Conservation (phyloP, 1,140 invertebrate species). For the Sesamia nonagrioides region DNA sequence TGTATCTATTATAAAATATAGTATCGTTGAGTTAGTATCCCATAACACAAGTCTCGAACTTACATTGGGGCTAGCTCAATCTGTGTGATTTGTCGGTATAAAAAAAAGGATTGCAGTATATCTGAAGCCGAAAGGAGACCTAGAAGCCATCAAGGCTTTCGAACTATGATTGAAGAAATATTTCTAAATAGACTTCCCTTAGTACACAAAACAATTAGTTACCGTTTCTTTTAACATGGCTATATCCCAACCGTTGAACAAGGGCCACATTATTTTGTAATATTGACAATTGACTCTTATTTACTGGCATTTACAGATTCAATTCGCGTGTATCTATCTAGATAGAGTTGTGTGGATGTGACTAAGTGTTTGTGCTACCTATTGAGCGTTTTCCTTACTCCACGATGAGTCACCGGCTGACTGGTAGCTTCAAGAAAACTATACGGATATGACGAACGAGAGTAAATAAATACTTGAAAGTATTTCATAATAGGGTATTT, state of each 20-base stretch:
- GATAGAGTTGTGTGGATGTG: conserved; percentile 15
- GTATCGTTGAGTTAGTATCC: too few relatives aligned
- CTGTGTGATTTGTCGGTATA: too few relatives aligned
- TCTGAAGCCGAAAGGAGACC: not conserved
- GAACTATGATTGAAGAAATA: conserved; percentile 4
- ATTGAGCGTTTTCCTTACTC: conserved; percentile 29
- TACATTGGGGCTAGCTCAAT: too few relatives aligned
- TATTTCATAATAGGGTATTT: too few relatives aligned
- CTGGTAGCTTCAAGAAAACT: not conserved
- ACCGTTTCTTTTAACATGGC: conserved; percentile 4
- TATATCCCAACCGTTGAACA: conserved; percentile 7
- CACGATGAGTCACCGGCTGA: conserved; percentile 7
- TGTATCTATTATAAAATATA: too few relatives aligned
- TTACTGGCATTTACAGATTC: not conserved
- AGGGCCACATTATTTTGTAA: not conserved
- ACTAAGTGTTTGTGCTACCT: conserved; percentile 39
- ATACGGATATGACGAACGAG: not conserved
- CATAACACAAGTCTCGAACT: too few relatives aligned
- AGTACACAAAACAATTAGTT: conserved; percentile 10
- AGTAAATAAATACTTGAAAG: not conserved
- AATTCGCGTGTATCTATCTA: not conserved
- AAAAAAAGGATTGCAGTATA: too few relatives aligned
- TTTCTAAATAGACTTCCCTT: conserved; percentile 15
- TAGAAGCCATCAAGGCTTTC: not conserved
- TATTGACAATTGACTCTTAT: not conserved